These are phyloP conservation scores for Balearica regulorum DNA, from an alignment of 2,797 vertebrate species.

Conservation along the genomic window DNA sequence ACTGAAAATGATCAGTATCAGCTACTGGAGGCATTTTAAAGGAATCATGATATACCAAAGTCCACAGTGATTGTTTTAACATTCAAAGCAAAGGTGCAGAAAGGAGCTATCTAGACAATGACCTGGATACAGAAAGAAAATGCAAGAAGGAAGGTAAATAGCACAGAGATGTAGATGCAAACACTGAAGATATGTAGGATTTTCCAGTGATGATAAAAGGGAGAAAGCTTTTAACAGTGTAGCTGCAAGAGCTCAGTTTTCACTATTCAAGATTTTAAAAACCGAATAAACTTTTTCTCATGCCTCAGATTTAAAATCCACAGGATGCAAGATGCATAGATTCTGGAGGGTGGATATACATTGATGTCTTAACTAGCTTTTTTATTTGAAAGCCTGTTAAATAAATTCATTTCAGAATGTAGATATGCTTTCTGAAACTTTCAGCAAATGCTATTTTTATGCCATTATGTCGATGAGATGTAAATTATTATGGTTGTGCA, in stretches of 20 bases:
- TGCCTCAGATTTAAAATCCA: not conserved
- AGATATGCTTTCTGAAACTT: not conserved
- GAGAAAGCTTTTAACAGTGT: not conserved
- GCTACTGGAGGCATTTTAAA: not conserved
- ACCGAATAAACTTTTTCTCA: not conserved
- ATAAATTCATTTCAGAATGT: not conserved
- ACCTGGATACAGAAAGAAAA: not conserved
- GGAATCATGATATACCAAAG: not conserved
- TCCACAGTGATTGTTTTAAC: not conserved
- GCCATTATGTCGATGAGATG: not conserved
- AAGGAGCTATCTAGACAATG: not conserved
- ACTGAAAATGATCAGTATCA: not conserved
- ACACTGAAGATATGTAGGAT: not conserved
- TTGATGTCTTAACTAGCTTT: constrained; percentile 3
- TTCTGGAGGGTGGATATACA: not conserved
- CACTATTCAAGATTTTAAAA: not conserved
- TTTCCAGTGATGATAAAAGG: not conserved
- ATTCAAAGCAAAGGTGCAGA: not conserved
- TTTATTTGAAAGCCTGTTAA: constrained; percentile 24
- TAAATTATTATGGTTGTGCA: not conserved
- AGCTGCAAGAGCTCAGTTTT: not conserved
- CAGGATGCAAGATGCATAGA: not conserved
- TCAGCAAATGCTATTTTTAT: not conserved
- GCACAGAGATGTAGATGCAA: not conserved
- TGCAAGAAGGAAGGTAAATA: not conserved